Evolutionary conservation across 2,797 vertebrate genomes (phyloP).

Genomic region (Enteromius radiatus): DNA sequence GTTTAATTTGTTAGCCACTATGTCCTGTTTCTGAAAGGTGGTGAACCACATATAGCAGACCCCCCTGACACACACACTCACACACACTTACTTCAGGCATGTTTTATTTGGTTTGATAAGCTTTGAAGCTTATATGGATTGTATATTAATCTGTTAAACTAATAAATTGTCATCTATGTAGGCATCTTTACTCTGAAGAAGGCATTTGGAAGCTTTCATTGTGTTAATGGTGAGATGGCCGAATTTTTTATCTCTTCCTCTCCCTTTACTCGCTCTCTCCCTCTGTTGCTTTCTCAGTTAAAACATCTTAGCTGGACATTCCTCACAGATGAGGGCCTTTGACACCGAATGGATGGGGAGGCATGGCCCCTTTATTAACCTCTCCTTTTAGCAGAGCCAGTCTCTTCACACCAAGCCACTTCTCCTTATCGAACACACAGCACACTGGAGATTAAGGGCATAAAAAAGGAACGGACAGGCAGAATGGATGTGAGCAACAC

Average conservation of each 20-base stretch:
- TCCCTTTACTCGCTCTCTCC: slow-evolving; percentile 14
- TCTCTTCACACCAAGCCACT: slow-evolving; percentile 61
- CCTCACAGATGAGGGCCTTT: slow-evolving; percentile 55
- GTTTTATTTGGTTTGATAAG: slow-evolving; percentile 41
- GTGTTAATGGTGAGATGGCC: slow-evolving; percentile 27
- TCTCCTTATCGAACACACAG: slow-evolving; percentile 61
- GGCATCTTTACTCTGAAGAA: slow-evolving; percentile 13
- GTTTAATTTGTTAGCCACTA: slow-evolving; percentile 31
- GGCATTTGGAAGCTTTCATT: slow-evolving; percentile 25
- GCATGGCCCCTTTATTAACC: slow-evolving; percentile 62
- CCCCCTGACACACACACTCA: neutral
- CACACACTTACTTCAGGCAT: neutral
- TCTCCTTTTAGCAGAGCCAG: slow-evolving; percentile 59
- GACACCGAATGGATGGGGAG: slow-evolving; percentile 59
- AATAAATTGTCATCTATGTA: slow-evolving; percentile 27
- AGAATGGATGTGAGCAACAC: slow-evolving; percentile 58
- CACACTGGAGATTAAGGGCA: slow-evolving; percentile 63
- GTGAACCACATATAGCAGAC: neutral
- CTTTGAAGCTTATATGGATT: slow-evolving; percentile 20
- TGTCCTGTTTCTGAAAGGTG: neutral
- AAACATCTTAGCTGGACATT: slow-evolving; percentile 59
- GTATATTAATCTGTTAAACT: slow-evolving; percentile 38
- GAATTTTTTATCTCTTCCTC: slow-evolving; percentile 16
- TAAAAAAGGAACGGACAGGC: slow-evolving; percentile 54
- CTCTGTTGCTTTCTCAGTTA: slow-evolving; percentile 40